Conservation (phyloP, 2,888 invertebrate species). For the Biston betularia region DNA sequence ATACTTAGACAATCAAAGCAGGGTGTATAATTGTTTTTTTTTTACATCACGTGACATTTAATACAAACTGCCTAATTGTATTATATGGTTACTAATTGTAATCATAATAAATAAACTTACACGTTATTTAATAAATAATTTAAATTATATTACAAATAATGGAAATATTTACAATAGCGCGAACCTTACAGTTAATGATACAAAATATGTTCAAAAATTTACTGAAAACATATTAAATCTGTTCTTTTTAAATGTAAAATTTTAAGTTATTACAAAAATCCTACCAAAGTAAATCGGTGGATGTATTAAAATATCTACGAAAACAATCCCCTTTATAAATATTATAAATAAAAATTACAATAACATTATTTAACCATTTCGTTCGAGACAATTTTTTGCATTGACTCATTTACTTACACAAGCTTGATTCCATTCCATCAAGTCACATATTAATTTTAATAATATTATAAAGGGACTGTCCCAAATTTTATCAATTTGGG, state of each 20-base stretch:
- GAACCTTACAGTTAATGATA: slow-evolving; percentile 51
- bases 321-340: too few species aligned
- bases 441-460: background rate
- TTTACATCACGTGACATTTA: slow-evolving; percentile 25
- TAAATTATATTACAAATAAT: slow-evolving; percentile 63
- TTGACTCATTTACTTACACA: slow-evolving; percentile 17
- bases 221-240: slow-evolving; percentile 21
- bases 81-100: slow-evolving; percentile 53
- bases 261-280: background rate
- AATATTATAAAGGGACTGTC: background rate
- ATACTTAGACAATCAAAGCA: slow-evolving; percentile 35
- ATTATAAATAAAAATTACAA: too few species aligned
- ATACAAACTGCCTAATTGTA: slow-evolving; percentile 38
- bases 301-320: slow-evolving; percentile 1
- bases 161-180: slow-evolving; percentile 73
- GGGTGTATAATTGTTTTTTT: slow-evolving; percentile 43
- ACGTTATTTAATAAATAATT: slow-evolving; percentile 51
- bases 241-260: slow-evolving; percentile 12
- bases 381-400: background rate
- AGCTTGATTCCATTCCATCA: background rate
- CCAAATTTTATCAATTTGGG: background rate
- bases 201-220: slow-evolving; percentile 17
- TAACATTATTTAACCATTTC: too few species aligned
- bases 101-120: slow-evolving; percentile 54
- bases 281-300: slow-evolving; percentile 28